These are phyloP conservation scores for Torymus texanus DNA, from an alignment of 2,888 invertebrate species.

Conservation along the genomic window DNA sequence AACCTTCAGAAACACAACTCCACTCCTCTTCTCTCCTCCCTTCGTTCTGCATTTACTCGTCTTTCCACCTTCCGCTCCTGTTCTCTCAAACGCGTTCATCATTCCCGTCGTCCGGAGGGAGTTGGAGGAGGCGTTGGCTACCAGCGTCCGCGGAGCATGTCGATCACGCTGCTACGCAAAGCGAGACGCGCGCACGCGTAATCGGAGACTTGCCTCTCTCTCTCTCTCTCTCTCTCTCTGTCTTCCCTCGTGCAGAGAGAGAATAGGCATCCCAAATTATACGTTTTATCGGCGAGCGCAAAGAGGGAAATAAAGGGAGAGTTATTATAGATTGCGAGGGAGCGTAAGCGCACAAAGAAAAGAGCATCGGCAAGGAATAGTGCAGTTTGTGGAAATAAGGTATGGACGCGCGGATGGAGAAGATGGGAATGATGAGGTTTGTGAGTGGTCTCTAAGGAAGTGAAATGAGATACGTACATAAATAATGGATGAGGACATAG, in stretches of 20 bases:
- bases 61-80: constrained; percentile 31
- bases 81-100: neutral
- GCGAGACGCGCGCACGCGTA: constrained; percentile 40
- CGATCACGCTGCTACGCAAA: constrained; percentile 39
- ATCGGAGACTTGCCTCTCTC: constrained; percentile 52
- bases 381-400: constrained; percentile 11
- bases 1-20: constrained; percentile 4
- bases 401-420: neutral
- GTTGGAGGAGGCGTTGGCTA: no score
- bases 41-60: neutral
- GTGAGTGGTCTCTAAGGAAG: neutral
- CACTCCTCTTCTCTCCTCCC: constrained; percentile 48
- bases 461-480: constrained; percentile 9
- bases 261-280: constrained; percentile 42
- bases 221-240: constrained; percentile 38
- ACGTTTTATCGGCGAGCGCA: constrained; percentile 36
- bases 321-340: constrained; percentile 38
- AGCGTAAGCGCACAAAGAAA: neutral
- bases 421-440: constrained; percentile 6
- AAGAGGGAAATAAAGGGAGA: constrained; percentile 39
- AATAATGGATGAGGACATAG: no score
- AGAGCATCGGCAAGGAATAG: constrained; percentile 4
- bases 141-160: constrained; percentile 41
- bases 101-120: constrained; percentile 17
- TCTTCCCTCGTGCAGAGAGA: neutral